Base-by-base conservation (phyloP, 2,797 vertebrate genomes). In the Mormyrops attenuatus region DNA sequence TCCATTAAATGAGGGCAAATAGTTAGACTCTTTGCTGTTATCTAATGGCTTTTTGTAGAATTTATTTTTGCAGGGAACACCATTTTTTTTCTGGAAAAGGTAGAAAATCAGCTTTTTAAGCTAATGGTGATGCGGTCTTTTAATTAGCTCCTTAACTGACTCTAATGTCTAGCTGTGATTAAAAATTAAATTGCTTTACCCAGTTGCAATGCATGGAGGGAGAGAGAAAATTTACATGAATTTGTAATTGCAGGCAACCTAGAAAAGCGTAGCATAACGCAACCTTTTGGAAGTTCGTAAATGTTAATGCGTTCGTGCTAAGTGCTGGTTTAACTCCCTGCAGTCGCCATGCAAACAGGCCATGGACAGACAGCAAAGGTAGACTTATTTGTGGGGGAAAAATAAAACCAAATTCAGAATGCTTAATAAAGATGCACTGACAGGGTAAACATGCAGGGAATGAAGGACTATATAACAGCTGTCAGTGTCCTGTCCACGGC, bases 121-220 rank as follows among this genome's bases (percentile, higher is more conserved):
- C 77, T 63, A 90, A 34, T 66, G 22, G 6, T 9, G 63, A 84
- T 82, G 88, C 11, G 52, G 44, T 3, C 13, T 49, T 49, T 88
- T 88, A 91, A 92, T 91, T 88, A 88, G 77, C 50, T 88, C 49
- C 91, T 88, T 69, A 89, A 88, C 89, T 90, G 30, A 86, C 53
- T 55, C 38, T n/a, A 57, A 55, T 91, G 86, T 90, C 90, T 89
- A 89, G 88, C 88, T 90, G 49, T 69, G 87, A 92, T 92, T 91
- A 92, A 91, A 91, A 88, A 89, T 91, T 89, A 84, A 90, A 90
- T 44, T 50, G 50, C 44, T 69, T 84, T 87, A 17, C 30, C 89
- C 60, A 55, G 50, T 38, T 57, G 85, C 85, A 87, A 30, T 87
- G 50, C 53, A 30, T 52, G 22, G 9, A 30, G 50, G 30, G 30